Conservation (phyloP, 2,113 vertebrate species). For the Gallinago jamesoni region DNA sequence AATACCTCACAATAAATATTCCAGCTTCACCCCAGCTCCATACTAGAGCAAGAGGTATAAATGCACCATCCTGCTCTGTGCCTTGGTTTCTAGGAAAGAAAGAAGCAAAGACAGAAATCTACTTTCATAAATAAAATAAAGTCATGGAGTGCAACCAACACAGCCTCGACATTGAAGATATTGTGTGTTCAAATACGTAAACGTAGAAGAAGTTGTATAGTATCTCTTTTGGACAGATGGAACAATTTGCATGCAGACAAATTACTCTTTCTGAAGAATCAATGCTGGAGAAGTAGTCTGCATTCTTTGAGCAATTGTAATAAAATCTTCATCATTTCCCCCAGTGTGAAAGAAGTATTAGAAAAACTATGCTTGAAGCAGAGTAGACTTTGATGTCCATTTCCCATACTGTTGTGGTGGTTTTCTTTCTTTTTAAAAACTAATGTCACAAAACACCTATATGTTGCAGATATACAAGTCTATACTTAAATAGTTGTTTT, state of each 20-base stretch:
- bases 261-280: neutral
- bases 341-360: neutral
- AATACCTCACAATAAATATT: neutral
- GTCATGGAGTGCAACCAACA: neutral
- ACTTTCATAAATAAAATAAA: neutral
- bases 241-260: neutral
- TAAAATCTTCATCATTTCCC: neutral
- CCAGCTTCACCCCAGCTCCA: neutral
- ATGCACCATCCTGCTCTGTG: neutral
- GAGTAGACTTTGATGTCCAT: neutral
- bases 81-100: neutral
- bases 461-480: slow-evolving; percentile 1
- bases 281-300: neutral
- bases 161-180: neutral
- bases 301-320: neutral
- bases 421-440: slow-evolving; percentile 3
- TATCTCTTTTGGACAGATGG: neutral
- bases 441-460: neutral
- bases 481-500: slow-evolving; percentile 25
- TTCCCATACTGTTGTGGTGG: neutral
- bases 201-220: neutral
- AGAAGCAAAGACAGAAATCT: neutral
- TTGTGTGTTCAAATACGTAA: neutral
- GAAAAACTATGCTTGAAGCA: neutral
- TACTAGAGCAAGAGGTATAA: neutral